phyloP scores from a whole-genome alignment of 2,113 vertebrate species.

The Raphicerus campestris region DNA sequence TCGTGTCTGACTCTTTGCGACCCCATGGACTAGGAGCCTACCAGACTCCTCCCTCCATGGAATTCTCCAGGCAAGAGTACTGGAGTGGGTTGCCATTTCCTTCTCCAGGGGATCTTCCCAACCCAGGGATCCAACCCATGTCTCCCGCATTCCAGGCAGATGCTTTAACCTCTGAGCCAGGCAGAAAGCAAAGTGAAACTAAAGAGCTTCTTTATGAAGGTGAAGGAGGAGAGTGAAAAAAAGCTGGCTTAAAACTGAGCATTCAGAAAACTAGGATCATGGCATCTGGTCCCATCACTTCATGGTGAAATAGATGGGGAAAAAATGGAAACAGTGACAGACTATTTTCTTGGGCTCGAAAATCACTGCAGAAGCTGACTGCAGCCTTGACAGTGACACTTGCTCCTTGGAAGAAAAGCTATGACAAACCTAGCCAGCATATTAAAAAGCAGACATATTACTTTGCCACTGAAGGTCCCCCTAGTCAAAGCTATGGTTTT shows the following conservation, averaged over 20 bases:
- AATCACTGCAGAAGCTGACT: background rate
- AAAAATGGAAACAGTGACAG: background rate
- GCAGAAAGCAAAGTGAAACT: background rate
- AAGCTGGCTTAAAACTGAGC: background rate
- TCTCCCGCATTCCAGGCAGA: too few species aligned
- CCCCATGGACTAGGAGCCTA: too few species aligned
- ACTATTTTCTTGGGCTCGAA: background rate
- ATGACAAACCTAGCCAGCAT: background rate
- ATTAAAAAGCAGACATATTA: background rate
- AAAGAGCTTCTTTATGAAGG: background rate
- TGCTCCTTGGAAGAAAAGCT: background rate
- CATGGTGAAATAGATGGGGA: background rate
- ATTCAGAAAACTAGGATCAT: background rate
- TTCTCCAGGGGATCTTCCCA: too few species aligned
- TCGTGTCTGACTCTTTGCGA: too few species aligned
- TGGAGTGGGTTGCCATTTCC: too few species aligned
- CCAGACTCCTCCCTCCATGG: too few species aligned
- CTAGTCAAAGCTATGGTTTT: background rate
- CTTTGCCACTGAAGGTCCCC: rapidly evolving
- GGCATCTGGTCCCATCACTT: background rate
- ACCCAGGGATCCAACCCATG: too few species aligned
- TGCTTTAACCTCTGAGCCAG: too few species aligned
- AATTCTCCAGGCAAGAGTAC: too few species aligned
- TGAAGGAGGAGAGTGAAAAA: background rate
- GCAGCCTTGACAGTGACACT: background rate